Conservation (phyloP, 2,888 invertebrate species). For the Limnephilus marmoratus region DNA sequence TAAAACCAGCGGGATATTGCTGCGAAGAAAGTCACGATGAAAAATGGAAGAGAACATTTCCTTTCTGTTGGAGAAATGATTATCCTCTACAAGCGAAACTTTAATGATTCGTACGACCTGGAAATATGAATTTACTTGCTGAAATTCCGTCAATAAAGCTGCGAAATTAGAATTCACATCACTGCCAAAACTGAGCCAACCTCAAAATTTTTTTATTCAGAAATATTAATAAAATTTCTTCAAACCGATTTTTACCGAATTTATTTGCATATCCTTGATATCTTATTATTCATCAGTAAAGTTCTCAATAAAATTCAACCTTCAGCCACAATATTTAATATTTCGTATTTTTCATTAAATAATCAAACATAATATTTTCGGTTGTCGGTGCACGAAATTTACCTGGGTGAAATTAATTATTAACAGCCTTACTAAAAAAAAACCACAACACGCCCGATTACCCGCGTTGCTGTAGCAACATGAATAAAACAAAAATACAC, state of each 20-base stretch:
- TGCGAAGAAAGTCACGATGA: neutral
- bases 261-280: neutral
- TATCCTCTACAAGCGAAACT: neutral
- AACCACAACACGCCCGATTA: too few species aligned
- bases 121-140: neutral
- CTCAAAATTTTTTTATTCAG: neutral
- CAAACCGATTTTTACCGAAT: neutral
- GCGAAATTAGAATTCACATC: neutral
- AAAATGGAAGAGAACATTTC: neutral
- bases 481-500: too few species aligned
- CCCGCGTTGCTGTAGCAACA: too few species aligned
- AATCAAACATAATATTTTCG: too few species aligned
- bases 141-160: neutral
- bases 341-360: neutral
- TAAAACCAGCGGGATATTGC: neutral
- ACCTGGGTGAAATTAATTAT: too few species aligned
- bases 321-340: neutral
- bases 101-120: neutral
- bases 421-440: too few species aligned
- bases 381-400: too few species aligned
- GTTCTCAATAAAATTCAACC: neutral
- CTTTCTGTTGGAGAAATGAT: neutral
- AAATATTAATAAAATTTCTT: neutral
- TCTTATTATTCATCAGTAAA: neutral
- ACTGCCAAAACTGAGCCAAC: neutral